Percentiles rank a stretch among this genome's conserved stretches.
Conservation (phyloP, 1,140 invertebrate species). For the Belonocnema kinseyi region DNA sequence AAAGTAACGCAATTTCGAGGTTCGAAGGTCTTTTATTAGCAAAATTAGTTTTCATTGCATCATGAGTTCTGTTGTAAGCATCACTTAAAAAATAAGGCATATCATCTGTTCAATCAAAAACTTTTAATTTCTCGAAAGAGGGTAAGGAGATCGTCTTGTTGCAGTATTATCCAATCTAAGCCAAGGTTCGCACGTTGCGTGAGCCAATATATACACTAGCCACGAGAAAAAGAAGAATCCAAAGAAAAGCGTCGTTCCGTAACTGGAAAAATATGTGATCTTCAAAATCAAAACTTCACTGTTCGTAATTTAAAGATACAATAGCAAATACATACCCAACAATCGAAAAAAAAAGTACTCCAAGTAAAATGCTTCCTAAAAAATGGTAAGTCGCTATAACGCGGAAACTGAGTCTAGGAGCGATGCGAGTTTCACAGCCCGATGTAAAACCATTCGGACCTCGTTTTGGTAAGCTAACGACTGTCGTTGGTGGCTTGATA, state of each 20-base stretch:
- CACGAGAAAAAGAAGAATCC: conserved; percentile 57
- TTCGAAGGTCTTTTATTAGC: too few species aligned
- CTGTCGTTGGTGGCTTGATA: conserved; percentile 79
- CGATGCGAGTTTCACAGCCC: conserved; percentile 76
- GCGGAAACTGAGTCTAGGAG: conserved; percentile 83
- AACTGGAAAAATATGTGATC: conserved; percentile 57
- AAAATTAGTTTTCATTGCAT: too few species aligned
- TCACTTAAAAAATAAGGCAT: too few species aligned
- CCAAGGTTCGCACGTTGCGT: conserved; percentile 65
- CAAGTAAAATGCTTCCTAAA: conserved; percentile 66
- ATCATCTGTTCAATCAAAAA: background rate
- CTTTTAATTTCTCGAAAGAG: background rate
- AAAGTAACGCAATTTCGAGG: too few species aligned
- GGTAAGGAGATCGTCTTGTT: background rate
- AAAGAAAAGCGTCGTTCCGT: conserved; percentile 55
- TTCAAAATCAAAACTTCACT: conserved; percentile 20
- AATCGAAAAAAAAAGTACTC: conserved; percentile 60
- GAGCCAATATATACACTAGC: conserved; percentile 60
- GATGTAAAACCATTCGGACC: conserved; percentile 76
- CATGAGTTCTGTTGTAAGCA: too few species aligned
- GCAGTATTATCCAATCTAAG: conserved; percentile 14
- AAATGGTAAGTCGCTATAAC: conserved; percentile 81
- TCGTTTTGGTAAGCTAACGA: conserved; percentile 78
- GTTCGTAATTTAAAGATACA: conserved; percentile 22
- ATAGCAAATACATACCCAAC: conserved; percentile 64